These are phyloP conservation scores for Prionace glauca DNA, from an alignment of 2,797 vertebrate species.

Conservation along the genomic window DNA sequence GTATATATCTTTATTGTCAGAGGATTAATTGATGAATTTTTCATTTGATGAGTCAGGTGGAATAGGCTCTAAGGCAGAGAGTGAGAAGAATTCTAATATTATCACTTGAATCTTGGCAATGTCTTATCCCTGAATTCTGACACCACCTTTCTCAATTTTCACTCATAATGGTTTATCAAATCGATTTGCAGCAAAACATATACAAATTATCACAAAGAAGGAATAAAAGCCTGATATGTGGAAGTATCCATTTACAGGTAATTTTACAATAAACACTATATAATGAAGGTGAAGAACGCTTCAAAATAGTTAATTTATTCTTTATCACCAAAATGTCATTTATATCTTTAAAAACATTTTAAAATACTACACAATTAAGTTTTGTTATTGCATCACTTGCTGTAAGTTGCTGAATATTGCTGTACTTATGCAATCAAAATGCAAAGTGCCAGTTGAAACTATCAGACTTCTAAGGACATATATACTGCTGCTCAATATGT, in stretches of 20 bases:
- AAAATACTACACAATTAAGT: not conserved
- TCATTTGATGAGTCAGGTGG: constrained; percentile 74
- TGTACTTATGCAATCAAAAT: not conserved
- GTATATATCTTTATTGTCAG: constrained; percentile 75
- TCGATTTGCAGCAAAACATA: constrained; percentile 47
- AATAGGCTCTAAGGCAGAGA: constrained; percentile 56
- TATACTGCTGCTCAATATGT: not conserved
- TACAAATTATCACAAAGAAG: constrained; percentile 32
- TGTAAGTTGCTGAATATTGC: not conserved
- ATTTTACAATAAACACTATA: not conserved
- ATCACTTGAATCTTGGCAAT: constrained; percentile 47
- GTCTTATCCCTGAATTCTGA: constrained; percentile 18
- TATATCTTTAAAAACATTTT: not conserved
- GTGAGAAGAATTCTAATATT: constrained; percentile 70
- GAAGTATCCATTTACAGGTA: not conserved
- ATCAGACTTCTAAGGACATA: not conserved
- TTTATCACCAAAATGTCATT: not conserved
- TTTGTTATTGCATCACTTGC: not conserved
- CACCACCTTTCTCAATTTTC: constrained; percentile 51
- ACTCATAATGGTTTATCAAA: constrained; percentile 49
- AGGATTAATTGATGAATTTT: constrained; percentile 82
- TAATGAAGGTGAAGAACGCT: not conserved
- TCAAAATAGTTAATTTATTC: not conserved
- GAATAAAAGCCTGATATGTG: not conserved
- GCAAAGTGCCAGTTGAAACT: not conserved